Percentiles rank a stretch among this genome's conserved stretches.
Evolutionary conservation across 2,888 invertebrate species (phyloP).

Genomic region (Salticus scenicus): DNA sequence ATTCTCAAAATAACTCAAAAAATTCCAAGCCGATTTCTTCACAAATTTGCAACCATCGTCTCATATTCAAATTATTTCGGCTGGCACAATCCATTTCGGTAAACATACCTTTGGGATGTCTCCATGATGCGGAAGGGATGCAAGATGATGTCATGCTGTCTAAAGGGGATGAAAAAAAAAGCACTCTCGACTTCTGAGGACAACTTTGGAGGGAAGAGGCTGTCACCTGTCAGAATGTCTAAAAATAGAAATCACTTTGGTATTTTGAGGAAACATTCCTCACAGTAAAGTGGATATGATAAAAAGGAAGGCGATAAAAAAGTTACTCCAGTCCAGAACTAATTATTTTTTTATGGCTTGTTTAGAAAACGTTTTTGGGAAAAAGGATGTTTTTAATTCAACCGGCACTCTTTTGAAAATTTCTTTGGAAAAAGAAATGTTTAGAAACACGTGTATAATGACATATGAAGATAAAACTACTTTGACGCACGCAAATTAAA

Average conservation of each 20-base stretch:
- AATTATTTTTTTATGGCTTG: too few relatives aligned
- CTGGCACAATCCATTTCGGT: background rate
- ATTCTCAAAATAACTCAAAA: too few relatives aligned
- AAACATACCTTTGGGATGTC: background rate
- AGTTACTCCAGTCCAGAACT: too few relatives aligned
- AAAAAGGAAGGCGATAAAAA: too few relatives aligned
- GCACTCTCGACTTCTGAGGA: too few relatives aligned
- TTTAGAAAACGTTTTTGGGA: background rate
- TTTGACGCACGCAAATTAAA: too few relatives aligned
- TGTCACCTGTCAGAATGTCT: constrained; percentile 56
- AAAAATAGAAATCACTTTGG: constrained; percentile 12
- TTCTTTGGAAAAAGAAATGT: too few relatives aligned
- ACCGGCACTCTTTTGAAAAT: background rate
- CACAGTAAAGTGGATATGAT: background rate
- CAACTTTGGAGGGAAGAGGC: background rate
- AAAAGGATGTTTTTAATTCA: too few relatives aligned
- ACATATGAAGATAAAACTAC: too few relatives aligned
- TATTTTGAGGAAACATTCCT: background rate
- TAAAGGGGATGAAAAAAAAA: background rate
- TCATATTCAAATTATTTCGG: background rate
- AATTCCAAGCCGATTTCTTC: too few relatives aligned
- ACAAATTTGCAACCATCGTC: background rate
- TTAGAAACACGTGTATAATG: too few relatives aligned
- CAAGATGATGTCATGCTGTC: background rate
- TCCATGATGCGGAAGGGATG: background rate